A percentile compares a stretch with the other conserved stretches of the same genome.
Conservation (phyloP, 2,888 invertebrate genomes). For the Trileptium ribeirensis region DNA sequence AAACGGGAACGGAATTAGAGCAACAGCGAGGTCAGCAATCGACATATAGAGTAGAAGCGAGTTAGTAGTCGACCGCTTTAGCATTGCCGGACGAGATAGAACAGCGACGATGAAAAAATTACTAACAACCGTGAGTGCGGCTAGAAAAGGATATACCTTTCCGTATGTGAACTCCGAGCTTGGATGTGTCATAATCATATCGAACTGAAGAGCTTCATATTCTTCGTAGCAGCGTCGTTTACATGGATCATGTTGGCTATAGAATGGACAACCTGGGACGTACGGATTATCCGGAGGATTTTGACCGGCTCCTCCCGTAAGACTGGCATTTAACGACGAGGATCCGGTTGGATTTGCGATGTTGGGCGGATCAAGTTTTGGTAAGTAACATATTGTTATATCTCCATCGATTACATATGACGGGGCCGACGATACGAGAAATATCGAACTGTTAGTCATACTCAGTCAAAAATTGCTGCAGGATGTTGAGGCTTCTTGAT, state of each 20-base stretch:
- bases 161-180: conserved; percentile 20
- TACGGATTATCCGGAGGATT: not conserved
- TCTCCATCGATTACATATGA: no score
- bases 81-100: conserved; percentile 80
- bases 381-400: no score
- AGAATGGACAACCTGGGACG: not conserved
- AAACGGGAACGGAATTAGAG: conserved; percentile 80
- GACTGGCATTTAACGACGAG: no score
- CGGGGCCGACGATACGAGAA: no score
- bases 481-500: no score
- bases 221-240: not conserved
- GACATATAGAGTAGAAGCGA: conserved; percentile 92
- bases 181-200: not conserved
- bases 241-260: conserved; percentile 1
- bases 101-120: conserved; percentile 85
- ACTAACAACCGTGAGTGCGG: conserved; percentile 77
- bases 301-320: no score
- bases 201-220: not conserved
- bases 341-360: no score
- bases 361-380: no score
- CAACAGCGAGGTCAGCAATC: conserved; percentile 83
- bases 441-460: no score
- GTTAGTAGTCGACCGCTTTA: conserved; percentile 73
- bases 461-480: no score
- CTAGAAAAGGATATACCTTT: conserved; percentile 61